Evolutionary conservation across 2,113 vertebrate species (phyloP), one percentile per base, ranked within the genome.

Genomic region (Cebus imitator): DNA sequence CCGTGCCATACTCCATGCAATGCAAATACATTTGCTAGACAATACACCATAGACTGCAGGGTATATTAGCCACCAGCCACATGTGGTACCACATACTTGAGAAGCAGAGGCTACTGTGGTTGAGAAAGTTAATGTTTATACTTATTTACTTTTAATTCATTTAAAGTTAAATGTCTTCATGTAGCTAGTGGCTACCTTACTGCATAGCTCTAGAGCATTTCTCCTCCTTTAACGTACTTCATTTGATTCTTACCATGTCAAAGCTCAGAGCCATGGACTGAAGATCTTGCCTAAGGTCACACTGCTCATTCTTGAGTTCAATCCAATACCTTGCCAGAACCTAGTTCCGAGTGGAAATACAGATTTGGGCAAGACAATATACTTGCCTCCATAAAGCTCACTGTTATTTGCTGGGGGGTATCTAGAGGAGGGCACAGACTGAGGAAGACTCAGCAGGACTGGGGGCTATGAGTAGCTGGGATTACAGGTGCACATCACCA

Each of bases 361-460:
- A 57, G 72, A 66, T 0, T 9, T 3, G n/a, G 6, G 23, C 12
- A 3, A 35, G 35, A 0, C 1, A 40, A 27, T 8, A 9, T 10
- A 13, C 18, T 14, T 43, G 14, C 32, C 37, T 83, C 57, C 3
- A 0, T 0, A 8, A 57, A 18, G 18, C 12, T 12, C 23, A 5
- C 6, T 4, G 1, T 32, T 9, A 0, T 11, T 3, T 20, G 5
- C 23, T 4, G 0, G 50, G 0, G 4, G 4, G 5, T 17, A 30
- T 20, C 18, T 18, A 7, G n/a, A 37, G 7, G 3, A 30, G 20
- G 30, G 11, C 2, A 3, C 21, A 14, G 7, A 6, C 6, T 4
- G 13, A 6, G 6, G 12, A 2, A 4, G 2, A 4, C 4, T 45
- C 8, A 5, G 25, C 4, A 20, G 40, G 12, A 35, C 27, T 14